A percentile compares a stretch with the other conserved stretches of the same genome.
Evolutionary conservation across 2,113 vertebrate genomes (phyloP).

Genomic region (Chaetorhynchus papuensis): DNA sequence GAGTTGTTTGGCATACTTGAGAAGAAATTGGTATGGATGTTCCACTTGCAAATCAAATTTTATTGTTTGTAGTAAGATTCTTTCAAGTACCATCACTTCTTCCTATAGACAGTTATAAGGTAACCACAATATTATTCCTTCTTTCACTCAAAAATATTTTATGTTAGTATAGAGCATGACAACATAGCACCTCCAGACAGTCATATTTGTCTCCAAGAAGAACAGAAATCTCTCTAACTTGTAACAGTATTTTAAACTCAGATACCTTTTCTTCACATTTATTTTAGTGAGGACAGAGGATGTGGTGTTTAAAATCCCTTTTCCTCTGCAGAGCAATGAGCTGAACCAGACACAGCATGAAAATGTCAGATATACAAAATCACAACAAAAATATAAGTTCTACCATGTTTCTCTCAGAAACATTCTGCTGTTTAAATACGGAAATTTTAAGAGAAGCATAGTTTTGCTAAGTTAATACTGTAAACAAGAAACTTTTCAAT

Average conservation of each 20-base stretch:
- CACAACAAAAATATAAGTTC: neutral
- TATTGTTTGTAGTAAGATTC: slow-evolving; percentile 95
- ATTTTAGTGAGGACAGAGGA: neutral
- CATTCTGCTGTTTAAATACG: neutral
- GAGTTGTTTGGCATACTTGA: slow-evolving; percentile 96
- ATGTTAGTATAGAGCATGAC: neutral
- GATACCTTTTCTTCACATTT: neutral
- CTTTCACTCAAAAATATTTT: neutral
- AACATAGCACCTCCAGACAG: neutral
- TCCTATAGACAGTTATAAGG: slow-evolving; percentile 74
- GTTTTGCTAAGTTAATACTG: neutral
- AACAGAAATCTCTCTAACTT: neutral
- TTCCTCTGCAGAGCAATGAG: neutral
- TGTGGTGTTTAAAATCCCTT: neutral
- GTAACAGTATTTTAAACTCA: neutral
- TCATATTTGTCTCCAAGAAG: neutral
- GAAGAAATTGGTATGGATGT: slow-evolving; percentile 96
- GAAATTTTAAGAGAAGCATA: neutral
- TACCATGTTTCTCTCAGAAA: neutral
- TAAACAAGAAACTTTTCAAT: neutral
- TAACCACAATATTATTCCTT: neutral
- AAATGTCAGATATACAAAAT: neutral
- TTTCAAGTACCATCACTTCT: slow-evolving; percentile 98
- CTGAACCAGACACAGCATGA: neutral
- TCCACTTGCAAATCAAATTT: slow-evolving; percentile 98